Evolutionary conservation across 1,140 invertebrate genomes (phyloP).

Genomic region (Drosophila bipectinata): DNA sequence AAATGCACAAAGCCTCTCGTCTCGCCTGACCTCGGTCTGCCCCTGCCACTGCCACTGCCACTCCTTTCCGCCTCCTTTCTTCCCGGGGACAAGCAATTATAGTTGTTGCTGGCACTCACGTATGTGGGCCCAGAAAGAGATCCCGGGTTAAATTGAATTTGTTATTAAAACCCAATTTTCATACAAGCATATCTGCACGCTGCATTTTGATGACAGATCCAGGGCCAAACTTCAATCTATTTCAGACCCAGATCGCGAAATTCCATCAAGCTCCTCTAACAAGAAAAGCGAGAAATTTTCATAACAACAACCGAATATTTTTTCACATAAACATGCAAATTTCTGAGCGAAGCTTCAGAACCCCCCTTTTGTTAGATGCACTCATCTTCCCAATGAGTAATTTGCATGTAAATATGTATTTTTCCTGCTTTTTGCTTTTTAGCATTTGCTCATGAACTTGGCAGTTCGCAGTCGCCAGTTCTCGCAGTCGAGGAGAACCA

Average conservation of each 20-base stretch:
- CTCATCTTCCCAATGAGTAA: constrained; percentile 66
- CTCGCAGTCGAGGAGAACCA: constrained; percentile 18
- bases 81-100: constrained; percentile 54
- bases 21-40: constrained; percentile 35
- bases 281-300: constrained; percentile 57
- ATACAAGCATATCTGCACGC: constrained; percentile 33
- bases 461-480: constrained; percentile 21
- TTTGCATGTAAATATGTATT: constrained; percentile 74
- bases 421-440: constrained; percentile 42
- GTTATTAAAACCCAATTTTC: constrained; percentile 69
- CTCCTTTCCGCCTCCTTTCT: background rate
- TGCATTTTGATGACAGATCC: constrained; percentile 45
- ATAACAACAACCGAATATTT: constrained; percentile 59
- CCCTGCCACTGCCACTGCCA: background rate
- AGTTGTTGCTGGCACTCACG: constrained; percentile 38
- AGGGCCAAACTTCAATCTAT: constrained; percentile 25
- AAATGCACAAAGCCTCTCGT: constrained; percentile 75
- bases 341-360: constrained; percentile 43
- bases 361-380: constrained; percentile 32
- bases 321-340: constrained; percentile 80
- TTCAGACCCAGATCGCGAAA: constrained; percentile 37
- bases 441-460: constrained; percentile 71
- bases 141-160: constrained; percentile 75
- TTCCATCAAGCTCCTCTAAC: constrained; percentile 21
- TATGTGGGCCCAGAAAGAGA: constrained; percentile 66